phyloP scores from a whole-genome alignment of 2,113 vertebrate species.

The Pseudorectes ferrugineus region DNA sequence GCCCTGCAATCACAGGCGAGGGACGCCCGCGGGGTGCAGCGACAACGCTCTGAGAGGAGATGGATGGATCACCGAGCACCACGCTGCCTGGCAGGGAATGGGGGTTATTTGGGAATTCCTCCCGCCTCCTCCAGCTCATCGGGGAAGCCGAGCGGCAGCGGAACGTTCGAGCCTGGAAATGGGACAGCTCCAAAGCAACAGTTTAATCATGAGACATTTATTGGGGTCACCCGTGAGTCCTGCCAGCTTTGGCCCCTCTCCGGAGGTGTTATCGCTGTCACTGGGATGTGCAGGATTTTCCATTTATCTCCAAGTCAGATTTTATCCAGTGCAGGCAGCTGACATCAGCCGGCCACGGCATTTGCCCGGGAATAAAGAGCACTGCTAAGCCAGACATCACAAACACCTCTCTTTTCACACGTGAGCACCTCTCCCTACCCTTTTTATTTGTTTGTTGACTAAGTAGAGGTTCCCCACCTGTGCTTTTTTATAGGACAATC shows the following conservation, averaged over 20 bases:
- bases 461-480: background rate
- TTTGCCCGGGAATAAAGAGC: background rate
- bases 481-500: background rate
- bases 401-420: background rate
- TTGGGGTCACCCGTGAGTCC: background rate
- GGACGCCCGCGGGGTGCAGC: background rate
- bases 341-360: background rate
- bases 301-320: background rate
- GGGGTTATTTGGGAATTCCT: background rate
- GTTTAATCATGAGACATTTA: background rate
- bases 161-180: background rate
- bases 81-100: background rate
- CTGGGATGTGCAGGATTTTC: background rate
- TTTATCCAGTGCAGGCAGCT: background rate
- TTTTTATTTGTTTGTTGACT: background rate
- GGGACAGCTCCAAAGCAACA: rapidly evolving
- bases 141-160: background rate
- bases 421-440: background rate
- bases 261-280: rapidly evolving
- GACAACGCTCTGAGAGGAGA: background rate
- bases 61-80: background rate
- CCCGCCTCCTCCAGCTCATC: background rate
- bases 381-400: background rate
- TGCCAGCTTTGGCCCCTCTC: background rate
- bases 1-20: background rate